Base-by-base conservation (phyloP, 1,140 invertebrate genomes). In the Drosophila kikkawai region DNA sequence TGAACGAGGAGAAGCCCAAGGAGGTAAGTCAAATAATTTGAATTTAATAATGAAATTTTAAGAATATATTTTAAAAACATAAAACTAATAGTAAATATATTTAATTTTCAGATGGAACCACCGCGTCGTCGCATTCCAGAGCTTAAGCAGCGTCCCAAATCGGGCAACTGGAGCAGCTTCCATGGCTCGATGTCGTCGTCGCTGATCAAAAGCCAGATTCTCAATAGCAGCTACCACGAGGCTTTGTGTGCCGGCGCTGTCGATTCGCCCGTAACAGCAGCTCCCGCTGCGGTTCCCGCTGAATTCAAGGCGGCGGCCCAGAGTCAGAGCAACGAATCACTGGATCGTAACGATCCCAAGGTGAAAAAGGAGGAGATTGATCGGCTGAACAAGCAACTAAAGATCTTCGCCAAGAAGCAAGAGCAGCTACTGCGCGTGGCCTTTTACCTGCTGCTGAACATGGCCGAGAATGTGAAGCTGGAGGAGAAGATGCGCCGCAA, bases 401-500 rank as follows among this genome's bases (percentile, higher is more conserved):
- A 96, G 83, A 95, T 95, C 65, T 94, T 98, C 66, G 96, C 97
- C 22, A 97, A 96, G 86, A 98, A 98, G 93, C 98, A 99, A 91
- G 98, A 99, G 93, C 97, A 98, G 91, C 93, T 99, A 39, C 92
- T 99, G 32, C 94, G 97, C 94, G 96, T 97, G 57, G 95, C 96
- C 13, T 98, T 98, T 93, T 98, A 99, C 93, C 94, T 99, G 73
- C 93, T 99, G 48, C 93, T 99, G 22, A 99, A 99, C 93, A 96
- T 99, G 88, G 97, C 98, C 7, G 98, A 99, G 93, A 98, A 99
- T 94, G 95, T 97, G 15, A 97, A 96, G 93, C 95, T 99, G 9
- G 98, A 99, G 93, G 96, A 98, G 93, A 99, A 99, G 94, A 99
- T 99, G 97, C 95, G 97, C 7, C 98, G 98, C 75, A 97, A 98